Conservation (phyloP, 2,888 invertebrate species). For the Epirrhoe alternata region DNA sequence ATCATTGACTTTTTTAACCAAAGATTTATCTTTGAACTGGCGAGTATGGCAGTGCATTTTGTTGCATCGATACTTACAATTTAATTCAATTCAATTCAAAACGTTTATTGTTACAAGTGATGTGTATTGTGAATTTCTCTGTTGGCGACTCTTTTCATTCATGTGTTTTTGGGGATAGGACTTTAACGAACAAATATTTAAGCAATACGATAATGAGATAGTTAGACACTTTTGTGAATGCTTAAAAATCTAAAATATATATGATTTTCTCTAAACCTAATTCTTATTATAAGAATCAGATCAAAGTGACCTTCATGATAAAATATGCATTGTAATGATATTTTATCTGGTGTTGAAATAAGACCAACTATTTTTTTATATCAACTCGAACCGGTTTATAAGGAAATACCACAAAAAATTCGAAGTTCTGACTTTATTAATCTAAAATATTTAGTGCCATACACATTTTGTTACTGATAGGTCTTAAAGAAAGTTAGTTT, state of each 20-base stretch:
- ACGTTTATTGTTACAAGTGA: too few relatives aligned
- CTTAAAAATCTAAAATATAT: too few relatives aligned
- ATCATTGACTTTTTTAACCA: conserved; percentile 18
- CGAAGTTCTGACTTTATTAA: neutral
- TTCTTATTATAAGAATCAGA: conserved; percentile 8
- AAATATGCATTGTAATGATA: neutral
- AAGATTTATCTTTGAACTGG: neutral
- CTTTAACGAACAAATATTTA: too few relatives aligned
- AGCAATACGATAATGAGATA: too few relatives aligned
- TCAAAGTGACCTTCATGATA: neutral
- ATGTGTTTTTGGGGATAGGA: too few relatives aligned
- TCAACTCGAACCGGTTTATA: conserved; percentile 6
- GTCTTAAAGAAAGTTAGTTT: neutral
- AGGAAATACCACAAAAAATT: conserved; percentile 15
- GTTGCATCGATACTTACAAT: too few relatives aligned
- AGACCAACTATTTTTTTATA: too few relatives aligned
- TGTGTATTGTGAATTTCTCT: too few relatives aligned
- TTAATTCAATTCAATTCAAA: too few relatives aligned
- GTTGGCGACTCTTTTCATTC: too few relatives aligned
- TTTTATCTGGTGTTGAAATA: neutral
- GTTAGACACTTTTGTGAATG: too few relatives aligned
- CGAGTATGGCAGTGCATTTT: neutral
- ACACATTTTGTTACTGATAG: conserved; percentile 10
- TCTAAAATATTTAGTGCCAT: conserved; percentile 12
- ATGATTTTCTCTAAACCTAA: too few relatives aligned